Conservation (phyloP, 35 echinoderm and acorn worm species). For the Stichopus chloronotus region DNA sequence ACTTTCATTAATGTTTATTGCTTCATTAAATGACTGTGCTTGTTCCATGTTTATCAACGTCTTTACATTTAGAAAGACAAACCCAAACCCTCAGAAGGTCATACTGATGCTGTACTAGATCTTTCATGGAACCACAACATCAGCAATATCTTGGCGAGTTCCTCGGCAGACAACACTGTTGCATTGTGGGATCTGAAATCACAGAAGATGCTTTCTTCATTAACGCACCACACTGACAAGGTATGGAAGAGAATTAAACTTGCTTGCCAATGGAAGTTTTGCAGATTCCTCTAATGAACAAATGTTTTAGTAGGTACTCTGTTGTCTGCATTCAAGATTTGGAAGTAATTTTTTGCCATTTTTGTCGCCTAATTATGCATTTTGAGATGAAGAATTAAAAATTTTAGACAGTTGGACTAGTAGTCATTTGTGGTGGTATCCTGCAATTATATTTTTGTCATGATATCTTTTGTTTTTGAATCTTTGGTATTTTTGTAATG, state of each 20-base stretch:
- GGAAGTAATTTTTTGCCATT: no score
- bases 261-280: neutral
- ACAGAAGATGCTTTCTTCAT: slow-evolving; percentile 55
- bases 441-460: no score
- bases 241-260: slow-evolving; percentile 38
- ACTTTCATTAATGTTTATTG: no score
- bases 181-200: slow-evolving; percentile 91
- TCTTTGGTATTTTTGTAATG: no score
- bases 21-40: no score
- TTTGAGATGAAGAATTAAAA: no score
- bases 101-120: slow-evolving; percentile 88
- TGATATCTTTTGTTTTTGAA: no score
- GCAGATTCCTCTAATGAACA: neutral
- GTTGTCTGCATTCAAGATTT: neutral
- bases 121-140: slow-evolving; percentile 86
- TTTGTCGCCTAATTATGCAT: no score
- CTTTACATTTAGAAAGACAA: slow-evolving; percentile 56
- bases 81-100: slow-evolving; percentile 34
- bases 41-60: no score
- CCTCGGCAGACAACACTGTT: slow-evolving; percentile 86
- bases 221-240: slow-evolving; percentile 87
- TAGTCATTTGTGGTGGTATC: no score
- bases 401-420: no score
- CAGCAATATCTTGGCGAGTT: slow-evolving; percentile 77
- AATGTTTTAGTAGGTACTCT: neutral